Base-by-base conservation (phyloP, 2,888 invertebrate genomes). In the Malthinus flaveolus region DNA sequence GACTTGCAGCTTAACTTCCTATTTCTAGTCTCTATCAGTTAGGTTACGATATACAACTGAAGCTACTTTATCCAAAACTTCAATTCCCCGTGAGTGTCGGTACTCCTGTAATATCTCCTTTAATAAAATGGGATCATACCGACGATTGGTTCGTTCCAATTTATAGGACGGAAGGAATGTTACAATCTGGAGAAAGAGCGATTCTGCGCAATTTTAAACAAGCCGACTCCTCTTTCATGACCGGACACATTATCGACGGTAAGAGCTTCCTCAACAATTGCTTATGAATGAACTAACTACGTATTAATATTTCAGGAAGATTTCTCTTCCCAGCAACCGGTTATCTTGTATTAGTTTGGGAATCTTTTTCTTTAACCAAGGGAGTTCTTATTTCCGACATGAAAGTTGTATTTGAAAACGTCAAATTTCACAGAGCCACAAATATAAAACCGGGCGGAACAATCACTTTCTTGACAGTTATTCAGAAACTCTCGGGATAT, bases 91-190 rank as follows among this genome's bases (percentile, higher is more conserved):
- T 97, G 1, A 89, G 93, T 0, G 84, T 89, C 11, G 87, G 89
- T 0, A 95, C 95, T 0, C 90, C 93, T 0, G 91, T 91, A 87
- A 80, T 95, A 32, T 85, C 92, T 0, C 89, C 93, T 3, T 79
- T 90, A 1, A 85, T 97, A n/a, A 85, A 85, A 63, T 97, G 96
- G 95, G 91, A 96, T 66, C 95, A 97, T 71, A 83, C 84, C 11
- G 86, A 87, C 59, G 86, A 89, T 59, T 91, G 90, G 89, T 81
- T 85, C 66, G 87, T 90, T 1, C 86, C 87, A 0, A 83, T 85
- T 44, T 89, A 87, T 73, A 84, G 83, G 64, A 84, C 85, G 37
- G 85, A 87, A 73, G 86, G 86, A 69, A 87, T 86, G 67, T 85
- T 86, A 69, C 84, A 84, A 55, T 86, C 86, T 32, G 87, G 88